Base-by-base conservation (phyloP, 2,888 invertebrate genomes). In the Dastarcus helophoroides region DNA sequence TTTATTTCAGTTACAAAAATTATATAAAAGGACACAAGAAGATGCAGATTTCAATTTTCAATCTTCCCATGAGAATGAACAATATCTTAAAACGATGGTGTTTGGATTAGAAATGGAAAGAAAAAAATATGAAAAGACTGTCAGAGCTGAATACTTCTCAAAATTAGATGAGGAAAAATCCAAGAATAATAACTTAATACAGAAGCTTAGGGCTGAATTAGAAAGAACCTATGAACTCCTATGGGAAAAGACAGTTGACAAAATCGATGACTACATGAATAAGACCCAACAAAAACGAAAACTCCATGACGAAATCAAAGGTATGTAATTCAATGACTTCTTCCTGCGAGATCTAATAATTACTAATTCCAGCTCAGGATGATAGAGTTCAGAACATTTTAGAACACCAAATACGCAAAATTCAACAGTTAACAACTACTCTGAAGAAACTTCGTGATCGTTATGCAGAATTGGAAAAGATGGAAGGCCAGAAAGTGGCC, bases 101-200 rank as follows among this genome's bases (percentile, higher is more conserved):
- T 69, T 68, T 44, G 65, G 67, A 26, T 56, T 66, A 15, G 68
- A 71, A 32, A 64, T 69, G 13, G 60, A 44, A 3, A 48, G 43
- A 31, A 55, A 52, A 19, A 48, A 55, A 26, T 49, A 53, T 8
- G 51, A 50, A 24, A 48, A 50, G 26, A 38, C 40, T 13, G 46
- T 54, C 5, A 38, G 51, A 11, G 54, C 53, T 3, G 58, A 58
- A 31, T 58, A 54, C 32, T 48, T 51, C 26, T 51, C 53, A 2
- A 53, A 49, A 41, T 33, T 56, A 6, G 54, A 58, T 26, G 55
- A 56, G 31, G 51, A 55, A 33, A 49, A 48, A 3, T 45, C 48
- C 0, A 55, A 52, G 36, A 42, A 50, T 15, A 25, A 33, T 2
- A 48, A 54, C 17, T 37, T 47, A 5, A 33, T 53, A 9, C 48